Percentiles rank a stretch among this genome's conserved stretches.
Evolutionary conservation across 2,888 invertebrate species (phyloP).

Genomic region (Mythimna vitellina): DNA sequence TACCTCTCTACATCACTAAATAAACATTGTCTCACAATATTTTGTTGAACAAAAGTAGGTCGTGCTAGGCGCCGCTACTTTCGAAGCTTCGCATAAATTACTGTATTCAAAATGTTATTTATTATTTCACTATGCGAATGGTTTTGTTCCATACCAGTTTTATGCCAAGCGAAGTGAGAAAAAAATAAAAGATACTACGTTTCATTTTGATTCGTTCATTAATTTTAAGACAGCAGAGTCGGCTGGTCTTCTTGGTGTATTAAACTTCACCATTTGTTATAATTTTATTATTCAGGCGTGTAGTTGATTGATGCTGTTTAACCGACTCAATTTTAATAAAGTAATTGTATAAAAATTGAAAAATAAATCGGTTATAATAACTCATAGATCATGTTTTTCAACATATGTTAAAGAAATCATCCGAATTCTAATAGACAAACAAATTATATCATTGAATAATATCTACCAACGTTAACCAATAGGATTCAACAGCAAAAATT

Average conservation of each 20-base stretch:
- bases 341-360: too few species aligned
- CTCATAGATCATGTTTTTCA: too few species aligned
- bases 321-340: neutral
- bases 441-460: conserved; percentile 4
- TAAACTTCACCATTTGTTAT: neutral
- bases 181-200: conserved; percentile 17
- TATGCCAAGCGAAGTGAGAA: conserved; percentile 6
- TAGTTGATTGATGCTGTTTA: neutral
- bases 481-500: conserved; percentile 4
- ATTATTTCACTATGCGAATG: conserved; percentile 55
- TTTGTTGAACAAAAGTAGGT: conserved; percentile 66
- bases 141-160: conserved; percentile 25
- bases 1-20: conserved; percentile 39
- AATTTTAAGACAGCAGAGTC: conserved; percentile 7
- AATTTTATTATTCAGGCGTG: neutral
- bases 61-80: conserved; percentile 51
- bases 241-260: neutral
- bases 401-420: neutral
- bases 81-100: conserved; percentile 65
- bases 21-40: conserved; percentile 62
- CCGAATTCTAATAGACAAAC: neutral
- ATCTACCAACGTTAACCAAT: conserved; percentile 9
- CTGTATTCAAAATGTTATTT: conserved; percentile 64
- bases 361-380: too few species aligned
- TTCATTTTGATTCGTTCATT: conserved; percentile 9